phyloP scores from a whole-genome alignment of 2,113 vertebrate genomes.

The Chaetodon auriga region DNA sequence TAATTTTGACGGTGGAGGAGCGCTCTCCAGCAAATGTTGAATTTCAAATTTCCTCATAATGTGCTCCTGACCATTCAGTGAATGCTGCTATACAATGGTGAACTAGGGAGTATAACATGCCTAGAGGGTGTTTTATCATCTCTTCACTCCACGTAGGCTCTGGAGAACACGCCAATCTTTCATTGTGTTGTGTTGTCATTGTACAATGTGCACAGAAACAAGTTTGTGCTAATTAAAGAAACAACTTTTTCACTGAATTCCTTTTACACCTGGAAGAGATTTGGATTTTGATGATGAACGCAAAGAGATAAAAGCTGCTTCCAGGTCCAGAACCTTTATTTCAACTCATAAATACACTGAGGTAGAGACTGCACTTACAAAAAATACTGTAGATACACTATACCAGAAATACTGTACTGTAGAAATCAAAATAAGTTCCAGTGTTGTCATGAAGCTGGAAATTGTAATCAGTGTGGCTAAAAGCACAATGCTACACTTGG shows the following conservation, averaged over 20 bases:
- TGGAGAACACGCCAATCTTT: conserved; percentile 20
- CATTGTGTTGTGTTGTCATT: not conserved
- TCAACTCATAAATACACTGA: too few species aligned
- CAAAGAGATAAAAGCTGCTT: conserved; percentile 17
- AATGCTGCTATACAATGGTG: not conserved
- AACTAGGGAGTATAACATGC: conserved; percentile 19
- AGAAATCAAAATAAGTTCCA: conserved; percentile 8
- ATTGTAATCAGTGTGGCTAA: conserved; percentile 30
- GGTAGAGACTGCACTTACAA: too few species aligned
- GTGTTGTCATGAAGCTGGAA: not conserved
- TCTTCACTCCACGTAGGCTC: conserved; percentile 21
- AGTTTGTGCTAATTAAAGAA: conserved; percentile 23
- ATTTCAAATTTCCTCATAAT: conserved; percentile 50
- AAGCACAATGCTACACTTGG: conserved; percentile 38
- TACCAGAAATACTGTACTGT: not conserved
- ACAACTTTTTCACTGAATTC: conserved; percentile 31
- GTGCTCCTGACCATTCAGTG: conserved; percentile 2
- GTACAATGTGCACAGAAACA: not conserved
- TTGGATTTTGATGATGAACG: conserved; percentile 36
- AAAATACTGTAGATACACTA: too few species aligned
- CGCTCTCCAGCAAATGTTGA: conserved; percentile 21
- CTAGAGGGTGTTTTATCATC: conserved; percentile 22
- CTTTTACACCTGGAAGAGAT: conserved; percentile 26
- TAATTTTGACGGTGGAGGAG: conserved; percentile 34
- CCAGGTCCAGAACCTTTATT: not conserved